Evolutionary conservation across 2,888 invertebrate genomes (phyloP).

Genomic region (Allolobophora icterica): DNA sequence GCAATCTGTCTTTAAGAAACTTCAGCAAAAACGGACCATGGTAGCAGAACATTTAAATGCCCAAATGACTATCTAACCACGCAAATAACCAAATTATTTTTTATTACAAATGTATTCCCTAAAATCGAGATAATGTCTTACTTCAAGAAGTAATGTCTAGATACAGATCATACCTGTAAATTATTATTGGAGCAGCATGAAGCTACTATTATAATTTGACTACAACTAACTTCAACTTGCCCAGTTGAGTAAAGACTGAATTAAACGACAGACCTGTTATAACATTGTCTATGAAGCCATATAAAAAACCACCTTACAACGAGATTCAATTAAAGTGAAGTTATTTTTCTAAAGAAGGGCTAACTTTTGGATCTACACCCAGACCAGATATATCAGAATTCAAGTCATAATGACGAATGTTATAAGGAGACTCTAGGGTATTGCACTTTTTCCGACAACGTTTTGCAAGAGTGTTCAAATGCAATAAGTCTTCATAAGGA

Average conservation of each 20-base stretch:
- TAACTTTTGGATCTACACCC: too few relatives aligned
- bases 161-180: too few relatives aligned
- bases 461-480: not conserved
- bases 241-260: not conserved
- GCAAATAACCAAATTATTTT: too few relatives aligned
- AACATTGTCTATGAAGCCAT: not conserved
- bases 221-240: not conserved
- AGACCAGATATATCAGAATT: not conserved
- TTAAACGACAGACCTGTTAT: not conserved
- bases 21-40: too few relatives aligned
- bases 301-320: not conserved
- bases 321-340: not conserved
- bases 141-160: too few relatives aligned
- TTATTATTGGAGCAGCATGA: not conserved
- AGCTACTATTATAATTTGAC: not conserved
- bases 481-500: constrained; percentile 1
- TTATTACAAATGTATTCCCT: too few relatives aligned
- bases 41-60: too few relatives aligned
- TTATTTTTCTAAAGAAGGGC: too few relatives aligned
- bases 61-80: too few relatives aligned
- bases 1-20: too few relatives aligned
- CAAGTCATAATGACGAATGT: not conserved
- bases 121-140: too few relatives aligned
- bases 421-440: not conserved
- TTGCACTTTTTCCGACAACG: not conserved